A percentile compares a stretch with the other conserved stretches of the same genome.
phyloP scores from a whole-genome alignment of 2,113 vertebrate species.

The Antechinus flavipes region DNA sequence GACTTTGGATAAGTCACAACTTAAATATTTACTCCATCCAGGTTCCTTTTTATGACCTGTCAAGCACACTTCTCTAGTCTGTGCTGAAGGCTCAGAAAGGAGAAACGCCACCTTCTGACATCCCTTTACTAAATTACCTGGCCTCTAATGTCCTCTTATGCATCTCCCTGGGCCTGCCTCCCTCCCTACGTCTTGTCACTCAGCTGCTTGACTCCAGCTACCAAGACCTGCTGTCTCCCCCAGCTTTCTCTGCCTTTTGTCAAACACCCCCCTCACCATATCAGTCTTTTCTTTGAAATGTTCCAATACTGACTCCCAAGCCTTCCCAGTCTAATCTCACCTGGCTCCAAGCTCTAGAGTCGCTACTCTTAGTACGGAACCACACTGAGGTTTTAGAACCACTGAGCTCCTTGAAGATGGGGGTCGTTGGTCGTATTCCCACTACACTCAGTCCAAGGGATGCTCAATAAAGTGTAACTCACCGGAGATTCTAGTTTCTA shows the following conservation, averaged over 20 bases:
- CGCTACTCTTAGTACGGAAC: background rate
- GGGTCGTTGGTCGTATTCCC: background rate
- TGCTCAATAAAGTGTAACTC: background rate
- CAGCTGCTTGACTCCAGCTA: slow-evolving; percentile 6
- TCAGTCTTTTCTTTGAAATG: slow-evolving; percentile 17
- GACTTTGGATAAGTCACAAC: slow-evolving; percentile 25
- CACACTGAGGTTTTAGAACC: slow-evolving; percentile 36
- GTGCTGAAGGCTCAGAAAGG: slow-evolving; percentile 24
- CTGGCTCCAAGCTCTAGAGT: background rate
- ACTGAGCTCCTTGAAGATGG: slow-evolving; percentile 31
- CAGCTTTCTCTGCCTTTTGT: slow-evolving; percentile 4
- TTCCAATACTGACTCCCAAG: background rate
- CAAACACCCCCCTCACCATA: slow-evolving; percentile 17
- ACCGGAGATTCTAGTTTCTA: background rate
- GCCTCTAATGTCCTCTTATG: slow-evolving; percentile 27
- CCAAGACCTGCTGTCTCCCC: background rate
- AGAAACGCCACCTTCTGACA: slow-evolving; percentile 12
- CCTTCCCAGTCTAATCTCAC: slow-evolving; percentile 3
- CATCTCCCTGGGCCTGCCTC: slow-evolving; percentile 29
- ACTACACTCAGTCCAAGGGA: background rate
- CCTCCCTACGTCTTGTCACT: slow-evolving; percentile 1
- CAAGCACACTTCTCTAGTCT: background rate
- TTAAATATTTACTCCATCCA: background rate
- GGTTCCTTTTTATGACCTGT: slow-evolving; percentile 9
- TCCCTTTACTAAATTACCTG: background rate